Percentiles rank a stretch among this genome's conserved stretches.
Evolutionary conservation across 2,888 invertebrate species (phyloP).

Genomic region (Campoplex nolae): DNA sequence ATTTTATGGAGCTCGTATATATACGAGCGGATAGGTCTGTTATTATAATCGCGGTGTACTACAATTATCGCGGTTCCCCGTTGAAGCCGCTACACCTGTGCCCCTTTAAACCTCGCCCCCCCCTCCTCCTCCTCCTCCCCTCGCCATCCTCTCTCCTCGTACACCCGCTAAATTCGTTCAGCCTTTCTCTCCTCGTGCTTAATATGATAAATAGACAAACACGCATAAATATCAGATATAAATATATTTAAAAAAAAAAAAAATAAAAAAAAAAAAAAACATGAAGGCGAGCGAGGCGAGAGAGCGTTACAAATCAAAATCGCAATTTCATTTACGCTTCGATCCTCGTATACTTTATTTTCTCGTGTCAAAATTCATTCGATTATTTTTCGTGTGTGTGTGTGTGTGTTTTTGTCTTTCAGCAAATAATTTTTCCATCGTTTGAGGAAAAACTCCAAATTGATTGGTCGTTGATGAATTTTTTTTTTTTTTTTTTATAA

Average conservation of each 20-base stretch:
- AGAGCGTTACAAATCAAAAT: constrained; percentile 59
- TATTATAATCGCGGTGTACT: constrained; percentile 77
- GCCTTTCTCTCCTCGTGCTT: constrained; percentile 35
- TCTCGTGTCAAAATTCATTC: neutral
- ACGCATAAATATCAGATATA: neutral
- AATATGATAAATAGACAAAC: constrained; percentile 12
- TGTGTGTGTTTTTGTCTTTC: too few relatives aligned
- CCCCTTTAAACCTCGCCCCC: constrained; percentile 35
- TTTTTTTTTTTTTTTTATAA: too few relatives aligned
- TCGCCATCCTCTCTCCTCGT: neutral
- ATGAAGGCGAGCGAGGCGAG: constrained; percentile 4
- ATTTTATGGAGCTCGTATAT: constrained; percentile 26
- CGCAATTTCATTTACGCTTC: constrained; percentile 49
- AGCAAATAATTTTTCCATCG: neutral
- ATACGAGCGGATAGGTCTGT: constrained; percentile 69
- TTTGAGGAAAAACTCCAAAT: neutral
- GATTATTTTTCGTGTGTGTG: neutral
- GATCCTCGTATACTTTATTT: constrained; percentile 20
- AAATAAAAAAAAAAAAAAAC: too few relatives aligned
- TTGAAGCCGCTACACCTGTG: constrained; percentile 73
- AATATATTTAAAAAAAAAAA: neutral
- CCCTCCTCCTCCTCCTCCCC: neutral
- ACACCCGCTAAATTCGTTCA: constrained; percentile 20
- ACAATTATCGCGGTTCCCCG: constrained; percentile 76
- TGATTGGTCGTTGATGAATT: too few relatives aligned